These are phyloP conservation scores for Microchrysa polita DNA, from an alignment of 2,888 invertebrate species.

Conservation along the genomic window DNA sequence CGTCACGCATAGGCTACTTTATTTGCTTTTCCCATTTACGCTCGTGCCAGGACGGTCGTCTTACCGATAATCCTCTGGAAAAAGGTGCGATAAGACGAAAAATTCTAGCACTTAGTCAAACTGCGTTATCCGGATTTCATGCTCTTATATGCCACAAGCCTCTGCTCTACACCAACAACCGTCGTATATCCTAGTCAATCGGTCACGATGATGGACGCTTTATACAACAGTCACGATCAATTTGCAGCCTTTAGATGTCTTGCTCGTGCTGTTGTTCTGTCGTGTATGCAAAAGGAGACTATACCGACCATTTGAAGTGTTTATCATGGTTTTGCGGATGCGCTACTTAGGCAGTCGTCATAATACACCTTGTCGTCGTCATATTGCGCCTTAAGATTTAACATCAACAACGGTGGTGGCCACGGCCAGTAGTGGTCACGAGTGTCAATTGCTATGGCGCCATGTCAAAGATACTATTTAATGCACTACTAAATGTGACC, in stretches of 20 bases:
- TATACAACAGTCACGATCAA: constrained; percentile 29
- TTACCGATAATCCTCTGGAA: constrained; percentile 42
- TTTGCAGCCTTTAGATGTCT: constrained; percentile 24
- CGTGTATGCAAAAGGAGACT: constrained; percentile 17
- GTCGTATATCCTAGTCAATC: not conserved
- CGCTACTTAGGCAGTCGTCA: constrained; percentile 14
- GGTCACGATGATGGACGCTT: constrained; percentile 27
- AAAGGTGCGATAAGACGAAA: constrained; percentile 44
- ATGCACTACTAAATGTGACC: not conserved
- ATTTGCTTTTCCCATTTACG: constrained; percentile 46
- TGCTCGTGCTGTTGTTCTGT: not conserved
- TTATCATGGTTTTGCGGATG: constrained; percentile 38
- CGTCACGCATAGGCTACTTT: not conserved
- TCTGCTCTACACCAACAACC: no score
- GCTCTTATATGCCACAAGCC: constrained; percentile 30
- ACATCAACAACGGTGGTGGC: not conserved
- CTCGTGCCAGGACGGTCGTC: constrained; percentile 38
- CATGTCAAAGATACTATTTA: not conserved
- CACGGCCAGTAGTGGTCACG: constrained; percentile 32
- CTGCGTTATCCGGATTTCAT: not conserved
- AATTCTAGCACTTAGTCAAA: constrained; percentile 47
- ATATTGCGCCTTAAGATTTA: not conserved
- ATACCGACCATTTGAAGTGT: constrained; percentile 5
- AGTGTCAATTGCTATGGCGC: constrained; percentile 32
- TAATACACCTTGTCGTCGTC: no score